Conservation (phyloP, 2,888 invertebrate genomes). For the Xylota segnis region DNA sequence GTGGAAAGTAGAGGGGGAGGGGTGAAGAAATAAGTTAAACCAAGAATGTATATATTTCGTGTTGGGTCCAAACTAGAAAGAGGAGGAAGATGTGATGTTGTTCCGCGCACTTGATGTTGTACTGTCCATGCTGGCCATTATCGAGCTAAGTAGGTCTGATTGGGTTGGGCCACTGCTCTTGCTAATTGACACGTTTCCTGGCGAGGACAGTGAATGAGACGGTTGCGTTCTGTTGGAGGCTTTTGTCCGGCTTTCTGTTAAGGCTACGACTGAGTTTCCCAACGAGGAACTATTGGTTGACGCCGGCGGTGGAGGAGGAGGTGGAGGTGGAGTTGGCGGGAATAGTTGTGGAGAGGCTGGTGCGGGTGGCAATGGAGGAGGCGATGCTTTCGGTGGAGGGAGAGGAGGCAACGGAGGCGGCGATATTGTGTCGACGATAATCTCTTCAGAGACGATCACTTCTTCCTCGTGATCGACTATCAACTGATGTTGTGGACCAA, state of each 20-base stretch:
- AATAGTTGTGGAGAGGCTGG: constrained; percentile 77
- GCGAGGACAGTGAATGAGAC: constrained; percentile 60
- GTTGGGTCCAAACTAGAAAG: constrained; percentile 53
- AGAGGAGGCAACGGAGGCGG: constrained; percentile 69
- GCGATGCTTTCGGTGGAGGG: constrained; percentile 72
- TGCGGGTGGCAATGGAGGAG: constrained; percentile 78
- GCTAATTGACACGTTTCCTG: constrained; percentile 69
- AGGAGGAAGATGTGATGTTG: constrained; percentile 76
- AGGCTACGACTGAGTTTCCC: constrained; percentile 60
- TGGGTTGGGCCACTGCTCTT: constrained; percentile 56
- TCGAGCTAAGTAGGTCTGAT: constrained; percentile 84
- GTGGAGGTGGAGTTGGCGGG: constrained; percentile 79
- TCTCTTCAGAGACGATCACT: constrained; percentile 80
- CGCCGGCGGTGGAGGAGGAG: constrained; percentile 57
- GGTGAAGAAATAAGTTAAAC: constrained; percentile 71
- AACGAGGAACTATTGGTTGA: constrained; percentile 45
- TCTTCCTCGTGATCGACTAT: constrained; percentile 83
- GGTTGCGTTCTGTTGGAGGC: constrained; percentile 46
- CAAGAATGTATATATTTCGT: constrained; percentile 57
- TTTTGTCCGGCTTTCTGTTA: constrained; percentile 68
- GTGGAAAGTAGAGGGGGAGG: constrained; percentile 35
- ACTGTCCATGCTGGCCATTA: constrained; percentile 84
- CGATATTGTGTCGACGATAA: constrained; percentile 76
- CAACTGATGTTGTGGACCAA: constrained; percentile 79
- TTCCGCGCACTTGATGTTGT: constrained; percentile 77